These are phyloP conservation scores for Delia radicum DNA, from an alignment of 1,140 invertebrate species.

Conservation along the genomic window DNA sequence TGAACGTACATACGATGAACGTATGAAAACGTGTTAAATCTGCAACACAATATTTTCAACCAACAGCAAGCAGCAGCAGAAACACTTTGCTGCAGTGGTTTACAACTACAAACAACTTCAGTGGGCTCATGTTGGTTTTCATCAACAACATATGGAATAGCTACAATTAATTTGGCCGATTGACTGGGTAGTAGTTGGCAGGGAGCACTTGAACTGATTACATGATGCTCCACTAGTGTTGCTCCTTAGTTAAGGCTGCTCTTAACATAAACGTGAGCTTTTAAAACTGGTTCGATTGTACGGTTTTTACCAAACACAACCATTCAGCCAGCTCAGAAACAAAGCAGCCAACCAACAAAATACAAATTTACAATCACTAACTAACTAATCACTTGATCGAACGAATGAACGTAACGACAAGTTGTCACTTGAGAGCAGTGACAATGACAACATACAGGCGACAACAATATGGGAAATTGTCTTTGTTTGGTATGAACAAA, in stretches of 20 bases:
- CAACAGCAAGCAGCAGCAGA: background rate
- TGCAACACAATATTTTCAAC: conserved; percentile 10
- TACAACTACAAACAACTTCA: background rate
- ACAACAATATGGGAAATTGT: background rate
- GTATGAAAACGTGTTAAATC: conserved; percentile 24
- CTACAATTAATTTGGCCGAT: background rate
- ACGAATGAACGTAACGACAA: background rate
- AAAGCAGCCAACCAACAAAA: background rate
- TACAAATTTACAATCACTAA: background rate
- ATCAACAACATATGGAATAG: background rate
- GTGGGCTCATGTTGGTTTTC: background rate
- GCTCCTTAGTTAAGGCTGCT: too few relatives aligned
- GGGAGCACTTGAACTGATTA: background rate
- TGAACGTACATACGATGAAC: background rate
- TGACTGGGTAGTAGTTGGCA: background rate
- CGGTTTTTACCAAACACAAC: background rate
- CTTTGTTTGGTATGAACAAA: too few relatives aligned
- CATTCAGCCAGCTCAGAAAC: background rate
- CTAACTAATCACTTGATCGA: background rate
- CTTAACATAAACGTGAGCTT: background rate
- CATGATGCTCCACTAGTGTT: background rate
- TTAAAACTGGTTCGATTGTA: background rate
- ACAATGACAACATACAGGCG: background rate
- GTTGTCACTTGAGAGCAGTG: conserved; percentile 3
- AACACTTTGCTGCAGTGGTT: background rate